Evolutionary conservation across 2,888 invertebrate species (phyloP).

Genomic region (Crocallis elinguaria): DNA sequence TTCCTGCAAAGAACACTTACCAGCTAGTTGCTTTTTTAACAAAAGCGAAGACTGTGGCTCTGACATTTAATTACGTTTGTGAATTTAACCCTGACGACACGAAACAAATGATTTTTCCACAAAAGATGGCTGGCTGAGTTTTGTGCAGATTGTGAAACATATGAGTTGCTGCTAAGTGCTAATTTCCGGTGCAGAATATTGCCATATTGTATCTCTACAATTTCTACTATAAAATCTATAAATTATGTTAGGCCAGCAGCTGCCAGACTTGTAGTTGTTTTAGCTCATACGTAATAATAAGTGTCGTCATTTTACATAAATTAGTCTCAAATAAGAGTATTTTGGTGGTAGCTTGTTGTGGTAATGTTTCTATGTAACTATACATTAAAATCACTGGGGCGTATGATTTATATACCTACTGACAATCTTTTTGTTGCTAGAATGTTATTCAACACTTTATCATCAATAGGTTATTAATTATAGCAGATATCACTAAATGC

Average conservation of each 20-base stretch:
- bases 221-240: neutral
- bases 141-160: conserved; percentile 83
- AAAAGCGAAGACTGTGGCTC: conserved; percentile 97
- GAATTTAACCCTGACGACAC: conserved; percentile 90
- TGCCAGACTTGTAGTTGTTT: no score
- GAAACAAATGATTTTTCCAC: conserved; percentile 89
- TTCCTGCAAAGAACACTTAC: conserved; percentile 82
- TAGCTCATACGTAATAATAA: no score
- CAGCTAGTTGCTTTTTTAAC: conserved; percentile 98
- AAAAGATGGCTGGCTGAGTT: conserved; percentile 90
- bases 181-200: conserved; percentile 73
- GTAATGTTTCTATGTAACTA: no score
- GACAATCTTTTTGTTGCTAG: no score
- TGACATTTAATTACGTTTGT: conserved; percentile 95
- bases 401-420: no score
- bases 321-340: no score
- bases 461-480: no score
- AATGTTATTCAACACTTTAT: no score
- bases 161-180: conserved; percentile 79
- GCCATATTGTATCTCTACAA: conserved; percentile 39
- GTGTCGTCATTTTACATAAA: no score
- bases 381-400: no score
- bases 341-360: no score
- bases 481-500: no score
- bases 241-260: neutral